These are phyloP conservation scores for Macrosoma leucophasiata DNA, from an alignment of 2,888 invertebrate genomes.

Conservation along the genomic window DNA sequence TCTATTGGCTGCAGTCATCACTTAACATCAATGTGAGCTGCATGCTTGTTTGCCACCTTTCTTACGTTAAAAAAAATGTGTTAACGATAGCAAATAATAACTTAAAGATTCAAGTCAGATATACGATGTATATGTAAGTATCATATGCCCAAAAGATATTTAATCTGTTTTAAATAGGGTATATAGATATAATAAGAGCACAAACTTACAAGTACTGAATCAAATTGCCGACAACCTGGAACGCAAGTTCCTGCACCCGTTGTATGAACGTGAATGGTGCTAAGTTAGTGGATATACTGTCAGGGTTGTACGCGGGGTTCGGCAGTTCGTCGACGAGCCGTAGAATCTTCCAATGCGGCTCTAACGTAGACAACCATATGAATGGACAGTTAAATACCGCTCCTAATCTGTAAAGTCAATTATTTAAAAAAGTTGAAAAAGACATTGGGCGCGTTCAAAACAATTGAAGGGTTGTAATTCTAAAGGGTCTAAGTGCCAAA, in stretches of 20 bases:
- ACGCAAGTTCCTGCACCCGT: conserved; percentile 33
- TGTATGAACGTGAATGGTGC: conserved; percentile 42
- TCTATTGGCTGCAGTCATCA: too few relatives aligned
- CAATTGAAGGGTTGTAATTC: neutral
- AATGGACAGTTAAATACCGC: conserved; percentile 25
- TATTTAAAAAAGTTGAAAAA: neutral
- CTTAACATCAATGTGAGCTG: too few relatives aligned
- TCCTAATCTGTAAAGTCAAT: conserved; percentile 17
- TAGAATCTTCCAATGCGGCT: conserved; percentile 35
- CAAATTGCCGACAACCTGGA: neutral
- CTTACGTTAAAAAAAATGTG: too few relatives aligned
- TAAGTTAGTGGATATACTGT: conserved; percentile 25
- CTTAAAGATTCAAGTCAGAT: too few relatives aligned
- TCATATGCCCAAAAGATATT: neutral
- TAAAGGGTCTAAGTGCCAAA: neutral
- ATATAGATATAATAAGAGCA: neutral
- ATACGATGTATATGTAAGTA: too few relatives aligned
- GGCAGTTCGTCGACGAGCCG: conserved; percentile 38
- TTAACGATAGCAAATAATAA: too few relatives aligned
- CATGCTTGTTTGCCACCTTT: too few relatives aligned
- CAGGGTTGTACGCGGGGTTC: conserved; percentile 42
- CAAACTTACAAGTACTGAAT: conserved; percentile 4
- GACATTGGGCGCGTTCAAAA: conserved; percentile 9
- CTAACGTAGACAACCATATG: conserved; percentile 25
- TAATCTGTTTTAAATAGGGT: neutral